Evolutionary conservation across 2,888 invertebrate genomes (phyloP).

Genomic region (Chaitophorus viminalis): DNA sequence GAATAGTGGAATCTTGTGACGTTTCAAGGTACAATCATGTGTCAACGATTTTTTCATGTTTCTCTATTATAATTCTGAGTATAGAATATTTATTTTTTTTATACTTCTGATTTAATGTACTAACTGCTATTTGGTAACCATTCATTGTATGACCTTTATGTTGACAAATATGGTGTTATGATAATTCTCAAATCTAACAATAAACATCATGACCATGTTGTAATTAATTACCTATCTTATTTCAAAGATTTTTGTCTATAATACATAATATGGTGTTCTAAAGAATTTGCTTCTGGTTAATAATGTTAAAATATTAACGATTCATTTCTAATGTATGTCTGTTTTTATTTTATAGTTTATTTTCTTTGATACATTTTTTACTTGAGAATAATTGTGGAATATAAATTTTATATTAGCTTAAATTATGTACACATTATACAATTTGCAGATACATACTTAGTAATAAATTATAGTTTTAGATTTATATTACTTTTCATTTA

Average conservation of each 20-base stretch:
- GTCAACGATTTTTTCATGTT: neutral
- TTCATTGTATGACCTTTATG: conserved; percentile 7
- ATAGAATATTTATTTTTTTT: neutral
- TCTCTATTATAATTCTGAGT: neutral
- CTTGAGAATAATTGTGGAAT: neutral
- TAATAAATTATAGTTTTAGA: neutral
- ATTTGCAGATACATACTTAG: neutral
- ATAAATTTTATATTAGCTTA: neutral
- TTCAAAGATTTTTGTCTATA: neutral
- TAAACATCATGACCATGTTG: neutral
- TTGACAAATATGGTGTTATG: conserved; percentile 26
- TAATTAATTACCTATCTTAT: neutral
- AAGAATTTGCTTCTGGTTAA: neutral
- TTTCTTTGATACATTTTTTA: neutral
- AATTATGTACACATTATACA: neutral
- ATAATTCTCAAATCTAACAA: neutral
- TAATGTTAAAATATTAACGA: neutral
- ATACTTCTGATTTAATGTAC: neutral
- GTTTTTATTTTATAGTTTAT: neutral
- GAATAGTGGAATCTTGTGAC: conserved; percentile 10
- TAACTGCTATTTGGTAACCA: neutral
- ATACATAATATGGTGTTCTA: neutral
- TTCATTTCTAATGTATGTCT: neutral
- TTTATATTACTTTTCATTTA: neutral
- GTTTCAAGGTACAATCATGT: conserved; percentile 1